phyloP scores from a whole-genome alignment of 2,113 vertebrate species.

The Pangasianodon gigas region DNA sequence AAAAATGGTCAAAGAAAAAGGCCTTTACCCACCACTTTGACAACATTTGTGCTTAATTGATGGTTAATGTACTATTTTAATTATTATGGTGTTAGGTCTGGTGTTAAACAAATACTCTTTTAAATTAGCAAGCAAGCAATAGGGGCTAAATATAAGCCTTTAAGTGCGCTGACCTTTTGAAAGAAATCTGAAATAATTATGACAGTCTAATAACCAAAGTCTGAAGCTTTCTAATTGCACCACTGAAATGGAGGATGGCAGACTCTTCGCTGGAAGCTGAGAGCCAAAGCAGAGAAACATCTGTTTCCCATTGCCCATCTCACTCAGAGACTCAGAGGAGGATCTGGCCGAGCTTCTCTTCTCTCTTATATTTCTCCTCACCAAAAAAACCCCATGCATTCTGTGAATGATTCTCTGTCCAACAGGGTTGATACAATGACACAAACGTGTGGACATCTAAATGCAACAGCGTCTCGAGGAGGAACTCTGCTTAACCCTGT shows the following conservation, averaged over 20 bases:
- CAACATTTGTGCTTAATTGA: background rate
- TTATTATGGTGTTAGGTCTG: background rate
- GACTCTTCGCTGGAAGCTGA: conserved; percentile 7
- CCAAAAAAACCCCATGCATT: background rate
- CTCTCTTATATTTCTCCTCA: conserved; percentile 25
- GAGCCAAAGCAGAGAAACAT: conserved; percentile 43
- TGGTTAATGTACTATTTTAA: background rate
- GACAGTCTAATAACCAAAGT: background rate
- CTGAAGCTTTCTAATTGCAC: conserved; percentile 13
- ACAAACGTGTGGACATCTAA: background rate
- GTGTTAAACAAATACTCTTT: background rate
- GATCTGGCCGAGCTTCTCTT: conserved; percentile 41
- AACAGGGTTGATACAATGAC: background rate
- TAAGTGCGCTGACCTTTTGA: background rate
- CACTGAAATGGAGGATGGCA: conserved; percentile 22
- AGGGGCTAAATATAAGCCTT: background rate
- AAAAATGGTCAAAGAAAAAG: background rate
- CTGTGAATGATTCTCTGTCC: background rate
- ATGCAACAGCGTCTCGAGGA: background rate
- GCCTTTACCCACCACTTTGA: background rate
- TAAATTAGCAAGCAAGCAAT: background rate
- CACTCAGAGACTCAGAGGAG: conserved; percentile 49
- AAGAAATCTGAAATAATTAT: background rate
- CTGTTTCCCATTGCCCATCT: conserved; percentile 58
- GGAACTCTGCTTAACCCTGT: conserved; percentile 13